phyloP scores from a whole-genome alignment of 2,113 vertebrate genomes.

The Halichoerus grypus region DNA sequence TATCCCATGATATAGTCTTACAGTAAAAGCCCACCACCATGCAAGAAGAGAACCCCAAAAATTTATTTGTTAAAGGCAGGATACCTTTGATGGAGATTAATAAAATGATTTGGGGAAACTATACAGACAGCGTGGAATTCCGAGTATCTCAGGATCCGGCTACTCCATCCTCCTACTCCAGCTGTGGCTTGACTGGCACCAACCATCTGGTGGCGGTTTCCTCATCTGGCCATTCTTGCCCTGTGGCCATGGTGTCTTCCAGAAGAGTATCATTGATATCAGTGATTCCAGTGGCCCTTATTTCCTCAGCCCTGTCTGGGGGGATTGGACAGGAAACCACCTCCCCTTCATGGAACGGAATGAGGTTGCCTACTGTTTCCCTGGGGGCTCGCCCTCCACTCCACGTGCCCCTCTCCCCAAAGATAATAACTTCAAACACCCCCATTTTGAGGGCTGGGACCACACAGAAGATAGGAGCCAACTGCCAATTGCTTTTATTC shows the following conservation, averaged over 20 bases:
- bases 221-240: neutral
- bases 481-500: neutral
- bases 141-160: rapidly evolving
- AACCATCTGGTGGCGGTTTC: neutral
- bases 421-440: neutral
- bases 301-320: neutral
- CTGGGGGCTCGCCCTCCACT: neutral
- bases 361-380: neutral
- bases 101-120: neutral
- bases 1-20: neutral
- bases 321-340: neutral
- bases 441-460: neutral
- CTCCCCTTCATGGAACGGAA: neutral
- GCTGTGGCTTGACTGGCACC: neutral
- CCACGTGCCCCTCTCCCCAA: neutral
- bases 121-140: neutral
- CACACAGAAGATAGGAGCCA: neutral
- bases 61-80: neutral
- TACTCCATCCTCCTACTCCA: neutral
- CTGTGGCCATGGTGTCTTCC: neutral
- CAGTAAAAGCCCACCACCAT: neutral
- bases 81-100: neutral
- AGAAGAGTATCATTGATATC: neutral
- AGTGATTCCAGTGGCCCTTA: neutral
- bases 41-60: neutral